Percentiles rank a stretch among this genome's conserved stretches.
Evolutionary conservation across 2,888 invertebrate genomes (phyloP).

Genomic region (Frankliniella fusca): DNA sequence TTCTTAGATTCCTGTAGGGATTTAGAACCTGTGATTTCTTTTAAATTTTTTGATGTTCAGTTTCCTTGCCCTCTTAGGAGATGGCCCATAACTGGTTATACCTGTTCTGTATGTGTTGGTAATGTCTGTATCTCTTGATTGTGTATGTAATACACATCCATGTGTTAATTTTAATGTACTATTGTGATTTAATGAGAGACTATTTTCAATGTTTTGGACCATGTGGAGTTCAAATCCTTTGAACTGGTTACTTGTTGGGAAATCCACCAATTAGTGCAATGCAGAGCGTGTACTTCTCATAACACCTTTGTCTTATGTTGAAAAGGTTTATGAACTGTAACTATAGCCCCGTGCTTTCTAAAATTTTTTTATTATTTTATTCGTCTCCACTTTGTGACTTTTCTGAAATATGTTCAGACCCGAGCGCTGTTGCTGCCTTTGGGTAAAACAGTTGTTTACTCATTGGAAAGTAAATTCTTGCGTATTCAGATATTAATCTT

Average conservation of each 20-base stretch:
- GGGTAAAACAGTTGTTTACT: background rate
- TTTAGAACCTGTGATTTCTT: slow-evolving; percentile 25
- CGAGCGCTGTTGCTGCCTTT: background rate
- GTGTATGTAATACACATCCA: background rate
- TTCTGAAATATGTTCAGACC: background rate
- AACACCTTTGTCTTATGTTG: no score
- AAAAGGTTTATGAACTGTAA: no score
- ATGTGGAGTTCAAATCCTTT: background rate
- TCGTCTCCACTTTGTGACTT: background rate
- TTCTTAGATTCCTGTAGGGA: background rate
- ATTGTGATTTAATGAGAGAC: slow-evolving; percentile 25
- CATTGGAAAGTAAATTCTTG: background rate
- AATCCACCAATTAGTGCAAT: background rate
- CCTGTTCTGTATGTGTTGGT: background rate
- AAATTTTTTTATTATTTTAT: background rate
- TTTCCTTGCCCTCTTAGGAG: background rate
- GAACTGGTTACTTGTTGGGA: background rate
- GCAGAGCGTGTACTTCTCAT: background rate
- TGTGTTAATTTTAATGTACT: slow-evolving; percentile 13
- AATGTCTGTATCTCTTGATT: background rate
- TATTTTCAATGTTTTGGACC: background rate
- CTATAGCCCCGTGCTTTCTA: no score
- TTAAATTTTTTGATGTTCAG: background rate
- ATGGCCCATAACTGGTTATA: no score
- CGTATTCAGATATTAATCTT: background rate